Conservation (phyloP, 2,888 invertebrate genomes). For the Dusona sp. region DNA sequence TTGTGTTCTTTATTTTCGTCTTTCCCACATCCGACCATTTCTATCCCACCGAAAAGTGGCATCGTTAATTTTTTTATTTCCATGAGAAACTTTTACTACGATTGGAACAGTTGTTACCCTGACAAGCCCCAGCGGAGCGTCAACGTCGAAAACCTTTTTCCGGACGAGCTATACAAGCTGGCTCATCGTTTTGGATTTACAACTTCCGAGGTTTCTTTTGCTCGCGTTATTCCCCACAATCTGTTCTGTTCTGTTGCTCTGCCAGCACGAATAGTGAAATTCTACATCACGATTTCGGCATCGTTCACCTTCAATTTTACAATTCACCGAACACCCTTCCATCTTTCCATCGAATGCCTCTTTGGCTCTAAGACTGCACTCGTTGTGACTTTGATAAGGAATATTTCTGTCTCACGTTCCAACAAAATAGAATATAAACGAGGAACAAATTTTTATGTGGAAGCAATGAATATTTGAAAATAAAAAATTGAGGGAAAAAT, state of each 20-base stretch:
- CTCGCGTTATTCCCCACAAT: background rate
- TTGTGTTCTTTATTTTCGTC: background rate
- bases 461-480: too few species aligned
- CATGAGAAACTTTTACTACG: background rate
- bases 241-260: slow-evolving; percentile 8
- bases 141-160: slow-evolving; percentile 55
- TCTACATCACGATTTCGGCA: slow-evolving; percentile 9
- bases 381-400: background rate
- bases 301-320: slow-evolving; percentile 26
- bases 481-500: background rate
- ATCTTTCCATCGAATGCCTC: background rate
- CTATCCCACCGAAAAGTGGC: background rate
- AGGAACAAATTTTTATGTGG: background rate
- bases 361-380: background rate
- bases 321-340: slow-evolving; percentile 7
- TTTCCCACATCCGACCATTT: background rate
- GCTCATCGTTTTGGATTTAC: slow-evolving; percentile 3
- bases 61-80: background rate
- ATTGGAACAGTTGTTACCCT: slow-evolving; percentile 10
- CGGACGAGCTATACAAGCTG: slow-evolving; percentile 4
- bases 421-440: background rate
- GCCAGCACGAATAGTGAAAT: slow-evolving; percentile 13
- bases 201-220: slow-evolving; percentile 4
- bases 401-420: background rate
- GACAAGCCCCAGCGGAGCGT: slow-evolving; percentile 23